These are phyloP conservation scores for Tortricodes alternella DNA, from an alignment of 2,888 invertebrate genomes.

Conservation along the genomic window DNA sequence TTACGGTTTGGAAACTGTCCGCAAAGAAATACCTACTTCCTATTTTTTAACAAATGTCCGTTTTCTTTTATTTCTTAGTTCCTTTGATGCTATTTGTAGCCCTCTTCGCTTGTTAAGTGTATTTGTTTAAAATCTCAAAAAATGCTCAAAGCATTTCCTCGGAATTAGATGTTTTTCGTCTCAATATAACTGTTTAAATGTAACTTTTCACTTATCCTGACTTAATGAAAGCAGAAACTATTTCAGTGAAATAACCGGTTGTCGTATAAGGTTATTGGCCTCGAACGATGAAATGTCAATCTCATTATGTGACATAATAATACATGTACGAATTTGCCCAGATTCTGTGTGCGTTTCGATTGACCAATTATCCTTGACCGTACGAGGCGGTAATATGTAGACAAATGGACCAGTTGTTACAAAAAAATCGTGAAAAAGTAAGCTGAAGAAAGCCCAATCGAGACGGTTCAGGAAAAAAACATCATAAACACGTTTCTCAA, in stretches of 20 bases:
- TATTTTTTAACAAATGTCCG: background rate
- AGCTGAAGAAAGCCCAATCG: background rate
- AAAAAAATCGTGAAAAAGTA: background rate
- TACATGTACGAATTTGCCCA: conserved; percentile 20
- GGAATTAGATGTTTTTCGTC: background rate
- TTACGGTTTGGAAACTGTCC: no score
- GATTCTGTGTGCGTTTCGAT: conserved; percentile 31
- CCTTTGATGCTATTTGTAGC: conserved; percentile 17
- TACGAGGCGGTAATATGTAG: conserved; percentile 18
- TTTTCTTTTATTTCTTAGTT: conserved; percentile 2
- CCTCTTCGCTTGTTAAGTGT: background rate
- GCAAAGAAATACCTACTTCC: background rate
- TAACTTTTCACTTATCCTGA: background rate
- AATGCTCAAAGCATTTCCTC: background rate
- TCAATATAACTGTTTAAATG: background rate
- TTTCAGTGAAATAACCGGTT: conserved; percentile 2
- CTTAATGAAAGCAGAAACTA: background rate
- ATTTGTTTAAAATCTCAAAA: conserved; percentile 1
- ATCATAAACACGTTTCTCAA: conserved; percentile 27
- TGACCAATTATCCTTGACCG: conserved; percentile 33
- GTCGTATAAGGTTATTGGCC: conserved; percentile 32
- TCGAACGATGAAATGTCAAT: conserved; percentile 25
- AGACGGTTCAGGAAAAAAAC: background rate
- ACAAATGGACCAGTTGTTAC: no score
- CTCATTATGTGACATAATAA: conserved; percentile 32